phyloP scores from a whole-genome alignment of 2,888 invertebrate genomes.

The Diaprepes abbreviatus region DNA sequence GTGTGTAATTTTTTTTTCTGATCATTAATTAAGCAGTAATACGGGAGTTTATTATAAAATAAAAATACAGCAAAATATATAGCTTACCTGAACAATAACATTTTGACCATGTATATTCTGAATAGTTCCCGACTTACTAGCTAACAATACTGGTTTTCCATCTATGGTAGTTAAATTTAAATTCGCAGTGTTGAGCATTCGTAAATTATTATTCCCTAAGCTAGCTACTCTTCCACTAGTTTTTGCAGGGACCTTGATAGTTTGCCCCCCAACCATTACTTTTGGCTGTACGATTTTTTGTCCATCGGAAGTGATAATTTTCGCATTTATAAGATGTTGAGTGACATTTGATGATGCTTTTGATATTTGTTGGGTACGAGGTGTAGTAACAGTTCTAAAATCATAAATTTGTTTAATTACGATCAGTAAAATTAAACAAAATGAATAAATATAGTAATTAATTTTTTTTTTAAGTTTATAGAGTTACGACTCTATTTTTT shows the following conservation, averaged over 20 bases:
- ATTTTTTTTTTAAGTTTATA: no score
- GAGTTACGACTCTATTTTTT: no score
- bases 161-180: constrained; percentile 71
- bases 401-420: no score
- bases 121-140: constrained; percentile 65
- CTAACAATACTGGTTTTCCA: constrained; percentile 72
- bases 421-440: no score
- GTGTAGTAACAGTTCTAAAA: constrained; percentile 47
- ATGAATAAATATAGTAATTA: no score
- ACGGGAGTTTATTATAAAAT: not conserved
- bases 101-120: constrained; percentile 66
- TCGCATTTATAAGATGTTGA: constrained; percentile 69
- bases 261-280: constrained; percentile 59
- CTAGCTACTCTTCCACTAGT: constrained; percentile 57
- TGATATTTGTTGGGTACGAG: constrained; percentile 56
- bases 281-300: constrained; percentile 58
- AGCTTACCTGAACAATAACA: constrained; percentile 65
- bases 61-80: not conserved
- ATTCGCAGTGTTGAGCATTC: constrained; percentile 70
- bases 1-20: no score
- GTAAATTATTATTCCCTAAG: constrained; percentile 55
- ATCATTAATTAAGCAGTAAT: no score
- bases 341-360: constrained; percentile 64
- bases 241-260: constrained; percentile 58
- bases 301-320: constrained; percentile 64